Conservation (phyloP, 1,140 invertebrate genomes). For the Grapholita molesta region DNA sequence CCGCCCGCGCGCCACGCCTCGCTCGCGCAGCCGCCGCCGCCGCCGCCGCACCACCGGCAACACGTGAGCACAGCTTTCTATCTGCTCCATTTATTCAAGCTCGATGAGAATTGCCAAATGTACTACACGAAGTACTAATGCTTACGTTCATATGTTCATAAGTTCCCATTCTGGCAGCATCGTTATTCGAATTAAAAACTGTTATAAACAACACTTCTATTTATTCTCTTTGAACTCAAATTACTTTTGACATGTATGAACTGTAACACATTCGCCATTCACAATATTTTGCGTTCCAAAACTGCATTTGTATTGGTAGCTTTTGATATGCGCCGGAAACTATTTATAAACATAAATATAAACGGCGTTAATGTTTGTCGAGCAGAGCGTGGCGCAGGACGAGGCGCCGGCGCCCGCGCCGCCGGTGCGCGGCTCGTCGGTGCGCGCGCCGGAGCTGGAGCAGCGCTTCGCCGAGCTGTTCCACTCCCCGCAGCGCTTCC, state of each 20-base stretch:
- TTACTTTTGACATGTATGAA: too few species aligned
- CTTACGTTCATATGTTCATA: too few species aligned
- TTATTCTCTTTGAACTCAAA: too few species aligned
- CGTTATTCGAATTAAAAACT: too few species aligned
- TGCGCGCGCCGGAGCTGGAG: constrained; percentile 61
- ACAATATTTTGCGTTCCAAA: too few species aligned
- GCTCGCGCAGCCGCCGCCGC: constrained; percentile 40
- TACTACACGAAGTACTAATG: too few species aligned
- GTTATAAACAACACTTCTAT: too few species aligned
- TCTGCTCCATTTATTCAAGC: neutral
- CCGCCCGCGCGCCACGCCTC: constrained; percentile 52
- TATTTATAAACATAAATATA: too few species aligned
- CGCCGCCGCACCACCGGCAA: constrained; percentile 46
- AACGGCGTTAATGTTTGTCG: neutral
- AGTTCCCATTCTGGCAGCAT: too few species aligned
- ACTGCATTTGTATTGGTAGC: too few species aligned
- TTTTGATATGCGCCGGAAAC: too few species aligned
- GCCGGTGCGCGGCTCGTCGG: constrained; percentile 66
- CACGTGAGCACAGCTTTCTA: constrained; percentile 34
- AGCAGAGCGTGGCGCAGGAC: constrained; percentile 24
- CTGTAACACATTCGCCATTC: too few species aligned
- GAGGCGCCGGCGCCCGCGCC: constrained; percentile 51
- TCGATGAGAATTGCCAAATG: neutral
- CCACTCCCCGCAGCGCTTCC: constrained; percentile 49
- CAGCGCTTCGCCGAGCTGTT: constrained; percentile 65